Conservation (phyloP, 1,140 invertebrate species). For the Whitmania pigra region DNA sequence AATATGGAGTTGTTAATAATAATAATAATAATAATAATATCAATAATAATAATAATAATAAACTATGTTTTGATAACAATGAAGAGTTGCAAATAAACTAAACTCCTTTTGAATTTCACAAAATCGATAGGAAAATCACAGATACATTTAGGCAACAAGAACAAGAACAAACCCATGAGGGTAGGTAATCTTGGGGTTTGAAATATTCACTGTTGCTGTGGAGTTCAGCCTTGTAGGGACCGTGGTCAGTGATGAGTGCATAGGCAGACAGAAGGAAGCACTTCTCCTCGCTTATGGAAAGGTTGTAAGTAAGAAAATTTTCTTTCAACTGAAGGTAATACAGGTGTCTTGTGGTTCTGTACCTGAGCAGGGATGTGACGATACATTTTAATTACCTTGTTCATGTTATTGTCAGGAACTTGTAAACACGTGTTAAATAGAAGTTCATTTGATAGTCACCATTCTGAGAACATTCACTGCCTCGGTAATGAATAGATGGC, state of each 20-base stretch:
- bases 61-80: neutral
- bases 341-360: constrained; percentile 74
- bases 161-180: constrained; percentile 48
- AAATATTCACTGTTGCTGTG: constrained; percentile 46
- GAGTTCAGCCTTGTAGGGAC: constrained; percentile 50
- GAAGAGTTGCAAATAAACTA: too few relatives aligned
- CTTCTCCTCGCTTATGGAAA: constrained; percentile 50
- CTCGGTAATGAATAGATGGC: too few relatives aligned
- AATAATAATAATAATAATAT: too few relatives aligned
- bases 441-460: too few relatives aligned
- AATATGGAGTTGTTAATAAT: too few relatives aligned
- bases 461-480: too few relatives aligned
- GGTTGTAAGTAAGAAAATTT: constrained; percentile 55
- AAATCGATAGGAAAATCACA: neutral
- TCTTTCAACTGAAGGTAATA: constrained; percentile 85
- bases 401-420: too few relatives aligned
- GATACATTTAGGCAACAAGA: neutral
- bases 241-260: constrained; percentile 78
- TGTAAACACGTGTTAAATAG: too few relatives aligned
- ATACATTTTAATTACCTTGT: neutral
- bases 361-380: constrained; percentile 46
- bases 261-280: constrained; percentile 68
- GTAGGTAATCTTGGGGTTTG: constrained; percentile 60
- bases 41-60: too few relatives aligned
- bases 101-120: too few relatives aligned